phyloP scores from a whole-genome alignment of 2,797 vertebrate genomes.

The Hypotaenidia philippensis region DNA sequence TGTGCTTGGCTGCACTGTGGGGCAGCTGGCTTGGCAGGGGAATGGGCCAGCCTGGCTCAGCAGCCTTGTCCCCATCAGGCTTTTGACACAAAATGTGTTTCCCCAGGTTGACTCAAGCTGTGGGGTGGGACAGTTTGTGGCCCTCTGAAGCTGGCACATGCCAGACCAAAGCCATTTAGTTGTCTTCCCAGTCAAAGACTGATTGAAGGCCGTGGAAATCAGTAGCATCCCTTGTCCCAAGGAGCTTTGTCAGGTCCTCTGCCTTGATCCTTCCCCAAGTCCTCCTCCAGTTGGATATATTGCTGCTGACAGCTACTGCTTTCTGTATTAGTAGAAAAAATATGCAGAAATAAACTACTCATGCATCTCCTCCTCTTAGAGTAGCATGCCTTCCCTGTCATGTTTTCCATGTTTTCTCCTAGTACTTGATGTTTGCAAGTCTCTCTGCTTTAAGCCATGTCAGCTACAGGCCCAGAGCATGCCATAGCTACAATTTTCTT shows the following conservation, averaged over 20 bases:
- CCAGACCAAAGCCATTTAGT: background rate
- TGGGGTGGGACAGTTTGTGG: background rate
- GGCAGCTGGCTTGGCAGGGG: background rate
- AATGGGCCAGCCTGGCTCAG: background rate
- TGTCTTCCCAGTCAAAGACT: background rate
- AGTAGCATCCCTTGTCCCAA: rapidly evolving
- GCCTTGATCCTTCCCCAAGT: background rate
- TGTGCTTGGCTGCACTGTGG: rapidly evolving
- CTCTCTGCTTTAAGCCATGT: background rate
- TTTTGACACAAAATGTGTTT: background rate
- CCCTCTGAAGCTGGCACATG: background rate
- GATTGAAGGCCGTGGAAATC: background rate
- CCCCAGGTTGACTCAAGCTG: background rate
- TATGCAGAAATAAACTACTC: background rate
- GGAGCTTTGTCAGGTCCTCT: background rate
- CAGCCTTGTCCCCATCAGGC: background rate
- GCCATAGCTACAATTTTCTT: background rate
- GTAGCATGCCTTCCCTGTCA: constrained; percentile 7
- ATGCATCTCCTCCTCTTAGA: background rate
- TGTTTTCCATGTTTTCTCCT: background rate
- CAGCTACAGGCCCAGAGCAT: background rate
- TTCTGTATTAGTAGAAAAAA: background rate
- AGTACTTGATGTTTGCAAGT: background rate
- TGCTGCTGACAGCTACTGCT: background rate
- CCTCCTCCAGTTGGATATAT: background rate